Evolutionary conservation across 2,797 vertebrate species (phyloP).

Genomic region (Tapera naevia): DNA sequence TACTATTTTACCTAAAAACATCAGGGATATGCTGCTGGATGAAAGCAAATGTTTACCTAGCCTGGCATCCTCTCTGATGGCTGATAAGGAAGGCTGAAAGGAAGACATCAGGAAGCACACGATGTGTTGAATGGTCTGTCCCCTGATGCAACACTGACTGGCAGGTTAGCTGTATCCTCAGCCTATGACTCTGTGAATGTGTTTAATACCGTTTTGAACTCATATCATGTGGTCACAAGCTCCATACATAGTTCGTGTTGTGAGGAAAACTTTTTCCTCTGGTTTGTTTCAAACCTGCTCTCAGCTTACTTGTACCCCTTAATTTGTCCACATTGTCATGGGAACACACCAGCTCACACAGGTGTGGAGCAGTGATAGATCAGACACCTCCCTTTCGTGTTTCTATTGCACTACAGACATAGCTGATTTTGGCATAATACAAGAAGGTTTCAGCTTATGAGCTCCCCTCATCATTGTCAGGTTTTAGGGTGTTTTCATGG

Average conservation of each 20-base stretch:
- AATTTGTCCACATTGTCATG: fast-evolving
- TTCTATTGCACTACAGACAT: not conserved
- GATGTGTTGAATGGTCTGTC: not conserved
- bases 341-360: not conserved
- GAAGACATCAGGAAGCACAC: not conserved
- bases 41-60: not conserved
- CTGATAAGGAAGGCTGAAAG: not conserved
- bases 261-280: not conserved
- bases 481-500: not conserved
- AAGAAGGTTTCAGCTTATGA: not conserved
- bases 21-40: not conserved
- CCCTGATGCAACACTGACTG: not conserved
- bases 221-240: not conserved
- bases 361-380: not conserved
- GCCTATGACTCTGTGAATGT: not conserved
- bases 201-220: conserved; percentile 27
- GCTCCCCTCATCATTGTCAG: not conserved
- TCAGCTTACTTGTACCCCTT: not conserved
- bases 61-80: not conserved
- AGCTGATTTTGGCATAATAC: not conserved
- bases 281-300: not conserved
- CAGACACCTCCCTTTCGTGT: not conserved
- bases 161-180: not conserved
- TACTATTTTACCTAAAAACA: not conserved
- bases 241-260: not conserved